phyloP scores from a whole-genome alignment of 1,140 invertebrate genomes.

The Bombyx mandarina region DNA sequence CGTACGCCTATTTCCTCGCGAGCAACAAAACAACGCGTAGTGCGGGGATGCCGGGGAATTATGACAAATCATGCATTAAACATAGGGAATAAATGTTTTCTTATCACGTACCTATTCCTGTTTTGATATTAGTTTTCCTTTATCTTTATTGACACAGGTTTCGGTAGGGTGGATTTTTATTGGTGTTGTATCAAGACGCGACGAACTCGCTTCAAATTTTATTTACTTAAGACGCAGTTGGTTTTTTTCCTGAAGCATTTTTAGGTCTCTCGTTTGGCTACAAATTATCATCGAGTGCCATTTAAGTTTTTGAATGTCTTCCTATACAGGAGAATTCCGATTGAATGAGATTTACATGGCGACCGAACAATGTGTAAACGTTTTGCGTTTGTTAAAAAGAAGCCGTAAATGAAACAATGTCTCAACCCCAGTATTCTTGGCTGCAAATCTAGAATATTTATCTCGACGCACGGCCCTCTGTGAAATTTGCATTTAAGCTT shows the following conservation, averaged over 20 bases:
- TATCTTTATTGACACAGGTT: slow-evolving; percentile 70
- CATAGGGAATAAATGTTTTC: slow-evolving; percentile 71
- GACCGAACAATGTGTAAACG: too few species aligned
- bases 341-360: too few species aligned
- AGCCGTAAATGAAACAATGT: slow-evolving; percentile 35
- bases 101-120: slow-evolving; percentile 69
- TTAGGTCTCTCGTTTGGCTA: not conserved
- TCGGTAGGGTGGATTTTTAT: slow-evolving; percentile 54
- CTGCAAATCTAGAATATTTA: slow-evolving; percentile 56
- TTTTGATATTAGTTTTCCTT: slow-evolving; percentile 69
- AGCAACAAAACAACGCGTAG: slow-evolving; percentile 59
- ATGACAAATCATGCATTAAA: slow-evolving; percentile 71
- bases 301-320: too few species aligned
- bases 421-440: slow-evolving; percentile 33
- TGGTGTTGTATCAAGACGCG: slow-evolving; percentile 35
- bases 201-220: slow-evolving; percentile 20
- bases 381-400: too few species aligned
- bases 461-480: slow-evolving; percentile 42
- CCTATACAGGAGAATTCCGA: too few species aligned
- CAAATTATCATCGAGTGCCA: not conserved
- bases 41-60: slow-evolving; percentile 58
- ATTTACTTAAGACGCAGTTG: slow-evolving; percentile 5
- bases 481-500: slow-evolving; percentile 47
- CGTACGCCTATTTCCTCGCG: slow-evolving; percentile 53
- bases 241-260: not conserved